Evolutionary conservation across 2,113 vertebrate species (phyloP).

Genomic region (Oxyruncus cristatus): DNA sequence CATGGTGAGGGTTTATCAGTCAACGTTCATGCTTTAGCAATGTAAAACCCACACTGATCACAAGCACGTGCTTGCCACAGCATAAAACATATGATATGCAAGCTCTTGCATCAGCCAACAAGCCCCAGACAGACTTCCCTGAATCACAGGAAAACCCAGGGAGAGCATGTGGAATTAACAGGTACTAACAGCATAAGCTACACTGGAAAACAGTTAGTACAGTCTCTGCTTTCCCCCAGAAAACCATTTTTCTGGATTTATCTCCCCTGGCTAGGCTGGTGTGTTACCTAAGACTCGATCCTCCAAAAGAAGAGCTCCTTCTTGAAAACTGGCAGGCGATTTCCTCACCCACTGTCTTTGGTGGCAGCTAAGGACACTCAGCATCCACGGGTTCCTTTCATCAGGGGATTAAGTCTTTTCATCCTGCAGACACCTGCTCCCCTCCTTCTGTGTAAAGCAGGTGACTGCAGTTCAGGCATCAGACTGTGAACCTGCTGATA

Average conservation of each 20-base stretch:
- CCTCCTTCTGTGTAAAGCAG: neutral
- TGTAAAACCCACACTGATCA: neutral
- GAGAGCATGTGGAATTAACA: neutral
- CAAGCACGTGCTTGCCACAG: neutral
- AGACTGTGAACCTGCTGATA: neutral
- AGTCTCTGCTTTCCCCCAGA: neutral
- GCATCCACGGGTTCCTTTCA: neutral
- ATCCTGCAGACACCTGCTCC: slow-evolving; percentile 2
- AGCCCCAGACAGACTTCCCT: neutral
- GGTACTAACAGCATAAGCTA: neutral
- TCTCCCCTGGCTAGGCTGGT: neutral
- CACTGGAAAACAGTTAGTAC: neutral
- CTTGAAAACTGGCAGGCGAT: neutral
- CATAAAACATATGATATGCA: neutral
- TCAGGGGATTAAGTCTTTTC: neutral
- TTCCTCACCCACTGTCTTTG: neutral
- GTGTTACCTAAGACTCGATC: neutral
- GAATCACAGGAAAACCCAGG: neutral
- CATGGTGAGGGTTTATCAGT: neutral
- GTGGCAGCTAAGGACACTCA: neutral
- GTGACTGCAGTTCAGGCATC: neutral
- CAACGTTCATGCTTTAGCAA: neutral
- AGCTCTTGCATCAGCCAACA: neutral
- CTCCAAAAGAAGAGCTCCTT: neutral
- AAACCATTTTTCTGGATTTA: neutral